Base-by-base conservation (phyloP, 2,113 vertebrate genomes). In the Nothocercus julius region DNA sequence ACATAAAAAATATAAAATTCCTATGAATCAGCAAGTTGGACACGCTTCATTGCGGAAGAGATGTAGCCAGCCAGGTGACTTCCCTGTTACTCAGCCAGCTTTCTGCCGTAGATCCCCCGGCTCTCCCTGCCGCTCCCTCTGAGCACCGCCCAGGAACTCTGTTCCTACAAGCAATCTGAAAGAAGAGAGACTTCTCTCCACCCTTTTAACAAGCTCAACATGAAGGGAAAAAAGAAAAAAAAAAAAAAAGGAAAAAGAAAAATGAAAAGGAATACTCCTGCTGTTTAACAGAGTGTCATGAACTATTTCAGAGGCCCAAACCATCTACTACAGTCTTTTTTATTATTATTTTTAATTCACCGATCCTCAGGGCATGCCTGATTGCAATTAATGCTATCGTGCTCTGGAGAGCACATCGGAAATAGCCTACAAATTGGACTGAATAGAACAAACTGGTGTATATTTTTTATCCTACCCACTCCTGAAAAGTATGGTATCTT, bases 71-170 rank as follows among this genome's bases (percentile, higher is more conserved):
- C 83, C 70, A 82, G 66, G 54, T 96, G 82, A 90, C 77, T 92
- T 77, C 90, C 7, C 89, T 54, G 58, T 95, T 97, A 96, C 81
- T 95, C 94, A 95, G 86, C 59, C 84, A 84, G 88, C 83, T 82
- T 85, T 90, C 21, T 13, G 63, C n/a, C 44, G 53, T 70, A 17
- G 5, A 18, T 74, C 66, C 84, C 34, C 34, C 16, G 13, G 61
- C 93, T 74, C 72, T 91, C 82, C 92, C 86, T 73, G 91, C 84
- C 97, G 69, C 96, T 94, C 97, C 97, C 92, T 70, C 75, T 10
- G 59, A 95, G 82, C 58, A 47, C 51, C 51, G 96, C 94, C 94
- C 47, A 77, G 79, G 75, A 91, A 85, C 10, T 12, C 77, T 97
- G 97, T 91, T 95, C 62, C 18, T 91, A 72, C 98, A 93, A 11